A percentile compares a stretch with the other conserved stretches of the same genome.
These are phyloP conservation scores for Eumerus sabulonum DNA, from an alignment of 2,888 invertebrate species.

Conservation along the genomic window DNA sequence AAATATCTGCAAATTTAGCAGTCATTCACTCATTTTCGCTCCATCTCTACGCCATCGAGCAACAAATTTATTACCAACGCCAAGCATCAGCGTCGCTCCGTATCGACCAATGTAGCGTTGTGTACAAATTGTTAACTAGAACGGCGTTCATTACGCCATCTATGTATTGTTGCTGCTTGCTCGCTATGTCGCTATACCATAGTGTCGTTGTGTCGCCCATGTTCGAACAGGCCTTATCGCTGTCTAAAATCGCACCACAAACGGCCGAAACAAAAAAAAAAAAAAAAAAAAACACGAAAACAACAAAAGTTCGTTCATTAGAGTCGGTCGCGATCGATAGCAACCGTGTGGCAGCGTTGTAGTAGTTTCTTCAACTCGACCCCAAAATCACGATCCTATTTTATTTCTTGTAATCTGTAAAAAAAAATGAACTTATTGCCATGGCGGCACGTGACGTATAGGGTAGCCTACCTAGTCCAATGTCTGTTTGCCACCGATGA, in stretches of 20 bases:
- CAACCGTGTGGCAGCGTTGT: constrained; percentile 24
- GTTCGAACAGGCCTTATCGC: constrained; percentile 51
- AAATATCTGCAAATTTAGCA: constrained; percentile 21
- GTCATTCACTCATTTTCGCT: constrained; percentile 31
- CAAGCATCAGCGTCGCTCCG: constrained; percentile 4
- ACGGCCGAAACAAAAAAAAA: no score
- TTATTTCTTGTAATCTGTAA: background rate
- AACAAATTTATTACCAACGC: constrained; percentile 36
- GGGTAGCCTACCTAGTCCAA: constrained; percentile 38
- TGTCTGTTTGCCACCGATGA: background rate
- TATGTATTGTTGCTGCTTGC: background rate
- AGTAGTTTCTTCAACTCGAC: constrained; percentile 24
- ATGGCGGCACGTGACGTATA: constrained; percentile 53
- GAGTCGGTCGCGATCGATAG: constrained; percentile 49
- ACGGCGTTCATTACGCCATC: constrained; percentile 46
- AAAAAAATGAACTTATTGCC: constrained; percentile 2
- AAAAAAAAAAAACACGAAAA: constrained; percentile 8
- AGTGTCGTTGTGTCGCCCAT: constrained; percentile 44
- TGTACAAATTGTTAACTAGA: constrained; percentile 49
- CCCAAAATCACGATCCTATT: constrained; percentile 49
- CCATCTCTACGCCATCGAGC: constrained; percentile 9
- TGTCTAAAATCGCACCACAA: constrained; percentile 53
- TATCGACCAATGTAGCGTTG: constrained; percentile 13
- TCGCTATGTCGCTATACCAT: constrained; percentile 45
- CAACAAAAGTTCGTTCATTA: constrained; percentile 22